phyloP scores from a whole-genome alignment of 2,888 invertebrate genomes.

The Drosophila stalkeri region DNA sequence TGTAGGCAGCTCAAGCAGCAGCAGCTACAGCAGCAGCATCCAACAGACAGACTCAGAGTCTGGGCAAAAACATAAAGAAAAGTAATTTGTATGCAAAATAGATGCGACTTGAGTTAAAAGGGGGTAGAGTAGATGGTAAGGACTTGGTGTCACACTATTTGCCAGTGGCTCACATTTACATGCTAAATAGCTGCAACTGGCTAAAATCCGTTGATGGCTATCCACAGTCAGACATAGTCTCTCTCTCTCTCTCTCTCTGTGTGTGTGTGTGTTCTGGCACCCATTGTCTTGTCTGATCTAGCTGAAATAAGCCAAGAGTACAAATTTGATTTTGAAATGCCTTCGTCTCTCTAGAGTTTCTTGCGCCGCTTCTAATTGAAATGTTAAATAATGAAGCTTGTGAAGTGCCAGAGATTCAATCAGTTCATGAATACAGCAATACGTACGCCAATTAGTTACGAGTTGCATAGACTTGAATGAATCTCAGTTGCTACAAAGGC shows the following conservation, averaged over 20 bases:
- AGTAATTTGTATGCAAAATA: constrained; percentile 81
- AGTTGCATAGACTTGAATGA: constrained; percentile 56
- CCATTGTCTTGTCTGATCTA: constrained; percentile 63
- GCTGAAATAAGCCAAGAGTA: constrained; percentile 45
- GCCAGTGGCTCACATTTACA: constrained; percentile 72
- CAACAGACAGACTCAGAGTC: constrained; percentile 9
- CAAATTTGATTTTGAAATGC: constrained; percentile 68
- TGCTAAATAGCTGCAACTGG: constrained; percentile 74
- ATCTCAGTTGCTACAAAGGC: constrained; percentile 45
- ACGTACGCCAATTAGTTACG: constrained; percentile 58
- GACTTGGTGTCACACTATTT: constrained; percentile 53
- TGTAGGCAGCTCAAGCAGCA: constrained; percentile 48
- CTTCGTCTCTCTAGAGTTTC: constrained; percentile 17
- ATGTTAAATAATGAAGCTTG: constrained; percentile 77
- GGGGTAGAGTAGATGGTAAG: not conserved
- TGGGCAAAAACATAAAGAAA: constrained; percentile 74
- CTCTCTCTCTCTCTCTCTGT: not conserved
- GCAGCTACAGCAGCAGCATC: not conserved
- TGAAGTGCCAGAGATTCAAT: constrained; percentile 70
- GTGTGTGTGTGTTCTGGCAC: not conserved
- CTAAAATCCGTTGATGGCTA: constrained; percentile 67
- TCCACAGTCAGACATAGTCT: constrained; percentile 29
- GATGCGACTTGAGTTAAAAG: constrained; percentile 34
- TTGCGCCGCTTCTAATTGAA: constrained; percentile 67
- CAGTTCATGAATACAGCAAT: constrained; percentile 62